These are phyloP conservation scores for Aphelenchoides besseyi DNA, from an alignment of 1,140 invertebrate species.

Conservation along the genomic window DNA sequence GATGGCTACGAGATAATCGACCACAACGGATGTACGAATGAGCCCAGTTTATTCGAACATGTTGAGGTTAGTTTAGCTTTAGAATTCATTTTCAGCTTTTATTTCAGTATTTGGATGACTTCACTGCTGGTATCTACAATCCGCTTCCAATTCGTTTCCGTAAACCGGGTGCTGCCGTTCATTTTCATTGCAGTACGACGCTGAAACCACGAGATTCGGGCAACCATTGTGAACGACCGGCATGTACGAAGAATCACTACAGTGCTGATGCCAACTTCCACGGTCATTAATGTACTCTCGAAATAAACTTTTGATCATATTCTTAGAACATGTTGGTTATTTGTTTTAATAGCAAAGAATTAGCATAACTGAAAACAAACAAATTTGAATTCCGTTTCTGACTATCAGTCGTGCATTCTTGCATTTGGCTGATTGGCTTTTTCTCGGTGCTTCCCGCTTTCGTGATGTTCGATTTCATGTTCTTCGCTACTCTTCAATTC, in stretches of 20 bases:
- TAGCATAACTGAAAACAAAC: background rate
- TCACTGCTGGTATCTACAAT: constrained; percentile 50
- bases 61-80: constrained; percentile 37
- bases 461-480: no score
- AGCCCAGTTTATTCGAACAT: constrained; percentile 48
- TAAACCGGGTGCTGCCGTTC: constrained; percentile 33
- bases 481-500: no score
- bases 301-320: background rate
- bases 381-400: no score
- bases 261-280: constrained; percentile 34
- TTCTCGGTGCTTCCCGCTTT: no score
- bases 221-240: constrained; percentile 31
- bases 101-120: constrained; percentile 48
- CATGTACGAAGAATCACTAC: constrained; percentile 39
- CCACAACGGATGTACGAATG: constrained; percentile 43
- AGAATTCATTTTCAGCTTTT: constrained; percentile 18
- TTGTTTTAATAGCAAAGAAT: background rate
- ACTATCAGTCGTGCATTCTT: no score
- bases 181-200: constrained; percentile 42
- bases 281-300: background rate
- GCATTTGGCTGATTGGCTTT: no score
- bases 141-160: constrained; percentile 48
- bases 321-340: background rate
- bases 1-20: constrained; percentile 47
- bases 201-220: constrained; percentile 11